These are phyloP conservation scores for Temnothorax curvispinosus DNA, from an alignment of 1,140 invertebrate genomes.

Conservation along the genomic window DNA sequence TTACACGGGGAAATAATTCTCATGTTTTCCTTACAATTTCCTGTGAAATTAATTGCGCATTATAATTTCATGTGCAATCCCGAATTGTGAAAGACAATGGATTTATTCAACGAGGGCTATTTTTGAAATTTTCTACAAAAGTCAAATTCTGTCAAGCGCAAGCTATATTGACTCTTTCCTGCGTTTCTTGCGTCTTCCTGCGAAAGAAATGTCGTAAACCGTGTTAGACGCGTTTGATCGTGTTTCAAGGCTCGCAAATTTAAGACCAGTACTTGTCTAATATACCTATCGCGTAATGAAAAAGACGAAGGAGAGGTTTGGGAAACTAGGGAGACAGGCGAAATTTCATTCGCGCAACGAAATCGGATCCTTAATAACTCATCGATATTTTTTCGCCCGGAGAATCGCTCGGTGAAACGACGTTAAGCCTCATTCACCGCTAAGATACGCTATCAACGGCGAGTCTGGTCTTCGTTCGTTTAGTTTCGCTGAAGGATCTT, in stretches of 20 bases:
- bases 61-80: background rate
- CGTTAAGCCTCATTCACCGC: slow-evolving; percentile 63
- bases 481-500: slow-evolving; percentile 27
- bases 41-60: background rate
- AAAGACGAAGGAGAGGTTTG: background rate
- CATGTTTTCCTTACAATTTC: background rate
- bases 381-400: slow-evolving; percentile 64
- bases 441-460: slow-evolving; percentile 57
- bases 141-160: background rate
- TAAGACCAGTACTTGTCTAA: slow-evolving; percentile 8
- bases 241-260: background rate
- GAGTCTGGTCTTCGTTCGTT: slow-evolving; percentile 27
- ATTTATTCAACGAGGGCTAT: background rate
- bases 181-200: background rate
- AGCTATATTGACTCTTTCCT: background rate
- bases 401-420: slow-evolving; percentile 62
- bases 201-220: background rate
- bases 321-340: slow-evolving; percentile 18
- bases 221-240: background rate
- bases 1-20: background rate
- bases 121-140: background rate
- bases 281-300: slow-evolving; percentile 25
- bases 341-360: slow-evolving; percentile 67
- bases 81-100: background rate
- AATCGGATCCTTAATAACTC: slow-evolving; percentile 71